Conservation (phyloP, 2,888 invertebrate species). For the Pachycephus smyrnensis region DNA sequence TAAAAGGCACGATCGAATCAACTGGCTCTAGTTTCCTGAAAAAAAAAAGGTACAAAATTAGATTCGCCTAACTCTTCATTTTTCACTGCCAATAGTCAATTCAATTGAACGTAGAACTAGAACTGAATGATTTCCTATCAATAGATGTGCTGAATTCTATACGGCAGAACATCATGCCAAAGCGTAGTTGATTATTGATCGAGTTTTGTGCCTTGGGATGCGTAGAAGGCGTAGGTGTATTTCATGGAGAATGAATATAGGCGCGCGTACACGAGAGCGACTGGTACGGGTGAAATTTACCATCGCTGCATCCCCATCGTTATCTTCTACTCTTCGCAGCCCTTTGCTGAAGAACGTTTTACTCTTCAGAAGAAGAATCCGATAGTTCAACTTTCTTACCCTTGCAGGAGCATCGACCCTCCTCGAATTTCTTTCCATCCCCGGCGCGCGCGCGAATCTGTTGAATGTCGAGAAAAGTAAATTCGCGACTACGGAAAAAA, state of each 20-base stretch:
- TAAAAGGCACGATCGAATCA: not conserved
- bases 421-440: not conserved
- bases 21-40: not conserved
- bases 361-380: not conserved
- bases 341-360: not conserved
- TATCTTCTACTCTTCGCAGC: not conserved
- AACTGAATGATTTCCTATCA: not conserved
- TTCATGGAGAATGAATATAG: not conserved
- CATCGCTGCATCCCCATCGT: not conserved
- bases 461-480: not conserved
- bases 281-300: not conserved
- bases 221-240: not conserved
- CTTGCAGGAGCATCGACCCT: not conserved
- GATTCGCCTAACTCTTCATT: not conserved
- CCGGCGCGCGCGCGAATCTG: not conserved
- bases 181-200: not conserved
- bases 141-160: not conserved
- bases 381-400: not conserved
- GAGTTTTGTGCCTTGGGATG: not conserved
- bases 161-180: not conserved
- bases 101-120: not conserved
- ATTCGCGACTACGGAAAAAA: too few species aligned
- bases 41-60: not conserved
- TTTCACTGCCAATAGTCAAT: not conserved
- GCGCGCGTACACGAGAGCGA: not conserved